Conservation (phyloP, 2,113 vertebrate species). For the Eidolon helvum region DNA sequence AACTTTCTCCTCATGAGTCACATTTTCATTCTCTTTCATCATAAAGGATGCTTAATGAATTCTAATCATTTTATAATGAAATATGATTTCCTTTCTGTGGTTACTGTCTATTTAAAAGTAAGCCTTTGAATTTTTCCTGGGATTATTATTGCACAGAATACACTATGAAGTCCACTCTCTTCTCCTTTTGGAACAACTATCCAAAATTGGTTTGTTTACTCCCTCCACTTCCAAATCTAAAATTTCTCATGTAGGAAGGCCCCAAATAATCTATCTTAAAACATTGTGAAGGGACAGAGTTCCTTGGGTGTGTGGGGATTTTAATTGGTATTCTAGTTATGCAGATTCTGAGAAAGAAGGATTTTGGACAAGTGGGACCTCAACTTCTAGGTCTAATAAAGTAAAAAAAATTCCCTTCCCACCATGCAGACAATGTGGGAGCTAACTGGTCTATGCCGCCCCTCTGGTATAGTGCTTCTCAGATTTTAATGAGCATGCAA, state of each 20-base stretch:
- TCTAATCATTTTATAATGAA: conserved; percentile 54
- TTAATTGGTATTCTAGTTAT: neutral
- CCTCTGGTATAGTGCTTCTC: neutral
- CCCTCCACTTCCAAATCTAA: neutral
- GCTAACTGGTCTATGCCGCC: neutral
- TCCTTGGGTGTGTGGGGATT: neutral
- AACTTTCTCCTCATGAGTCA: neutral
- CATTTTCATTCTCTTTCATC: conserved; percentile 26
- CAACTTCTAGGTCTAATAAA: neutral
- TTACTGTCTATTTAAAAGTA: conserved; percentile 40
- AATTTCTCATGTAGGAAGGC: neutral
- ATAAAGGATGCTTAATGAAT: conserved; percentile 17
- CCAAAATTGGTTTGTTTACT: conserved; percentile 12
- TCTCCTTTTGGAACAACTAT: neutral
- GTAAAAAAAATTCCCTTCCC: neutral
- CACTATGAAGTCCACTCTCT: neutral
- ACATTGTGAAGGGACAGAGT: neutral
- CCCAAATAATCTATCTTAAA: neutral
- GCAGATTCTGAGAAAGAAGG: neutral
- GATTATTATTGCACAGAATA: neutral
- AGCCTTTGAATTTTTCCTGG: neutral
- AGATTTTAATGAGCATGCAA: neutral
- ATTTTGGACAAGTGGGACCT: neutral
- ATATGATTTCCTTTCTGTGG: neutral
- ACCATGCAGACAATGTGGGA: neutral